A percentile compares a stretch with the other conserved stretches of the same genome.
phyloP scores from a whole-genome alignment of 1,140 invertebrate species.

The Brachionus koreanus region DNA sequence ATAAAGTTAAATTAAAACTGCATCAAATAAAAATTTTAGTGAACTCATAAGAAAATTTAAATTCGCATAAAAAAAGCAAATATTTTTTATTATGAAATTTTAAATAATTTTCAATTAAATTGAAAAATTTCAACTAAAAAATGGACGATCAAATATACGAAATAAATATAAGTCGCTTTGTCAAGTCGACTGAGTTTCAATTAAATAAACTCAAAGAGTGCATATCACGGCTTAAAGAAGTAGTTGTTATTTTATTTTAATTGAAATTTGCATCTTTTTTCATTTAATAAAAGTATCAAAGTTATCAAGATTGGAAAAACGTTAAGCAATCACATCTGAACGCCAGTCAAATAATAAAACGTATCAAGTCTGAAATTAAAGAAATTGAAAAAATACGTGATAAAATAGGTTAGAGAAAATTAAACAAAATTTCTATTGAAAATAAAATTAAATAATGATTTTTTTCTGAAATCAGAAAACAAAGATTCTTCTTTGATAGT shows the following conservation, averaged over 20 bases:
- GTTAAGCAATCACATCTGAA: slow-evolving; percentile 27
- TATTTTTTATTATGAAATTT: too few relatives aligned
- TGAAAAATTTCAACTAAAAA: background rate
- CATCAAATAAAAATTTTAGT: too few relatives aligned
- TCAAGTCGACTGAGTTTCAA: slow-evolving; percentile 13
- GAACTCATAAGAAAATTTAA: too few relatives aligned
- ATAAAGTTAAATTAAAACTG: too few relatives aligned
- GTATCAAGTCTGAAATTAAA: slow-evolving; percentile 12
- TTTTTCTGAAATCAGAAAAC: background rate
- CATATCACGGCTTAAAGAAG: background rate
- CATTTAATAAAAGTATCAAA: slow-evolving; percentile 1
- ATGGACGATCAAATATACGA: slow-evolving; percentile 41
- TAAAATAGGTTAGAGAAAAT: slow-evolving; percentile 21
- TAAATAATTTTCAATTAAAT: too few relatives aligned
- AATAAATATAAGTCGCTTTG: slow-evolving; percentile 37
- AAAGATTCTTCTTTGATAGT: background rate
- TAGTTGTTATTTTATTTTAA: background rate
- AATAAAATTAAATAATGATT: background rate
- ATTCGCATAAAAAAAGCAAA: too few relatives aligned
- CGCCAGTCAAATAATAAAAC: slow-evolving; percentile 37
- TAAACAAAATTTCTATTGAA: background rate
- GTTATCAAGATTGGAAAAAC: slow-evolving; percentile 40
- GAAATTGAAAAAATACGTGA: slow-evolving; percentile 40
- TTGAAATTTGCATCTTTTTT: background rate
- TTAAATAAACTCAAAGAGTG: slow-evolving; percentile 34